phyloP scores from a whole-genome alignment of 2,797 vertebrate species.

The Thalassophryne amazonica region DNA sequence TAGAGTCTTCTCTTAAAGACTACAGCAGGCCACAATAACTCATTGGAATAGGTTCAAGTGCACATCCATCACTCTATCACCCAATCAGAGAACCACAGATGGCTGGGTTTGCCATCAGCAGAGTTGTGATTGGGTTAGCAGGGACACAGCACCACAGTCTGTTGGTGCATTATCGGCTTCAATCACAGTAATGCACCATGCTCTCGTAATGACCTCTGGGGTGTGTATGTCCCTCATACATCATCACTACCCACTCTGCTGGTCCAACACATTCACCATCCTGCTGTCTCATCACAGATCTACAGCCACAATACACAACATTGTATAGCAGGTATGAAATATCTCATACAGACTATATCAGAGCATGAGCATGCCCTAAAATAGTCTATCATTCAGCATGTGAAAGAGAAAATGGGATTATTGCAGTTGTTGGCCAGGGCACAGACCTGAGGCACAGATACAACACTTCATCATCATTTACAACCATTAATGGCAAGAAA shows the following conservation, averaged over 20 bases:
- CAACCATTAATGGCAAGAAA: constrained; percentile 25
- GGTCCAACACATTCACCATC: constrained; percentile 14
- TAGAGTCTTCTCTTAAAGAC: constrained; percentile 53
- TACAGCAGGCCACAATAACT: constrained; percentile 49
- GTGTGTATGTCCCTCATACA: constrained; percentile 38
- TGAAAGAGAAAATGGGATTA: constrained; percentile 64
- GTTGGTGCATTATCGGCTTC: constrained; percentile 67
- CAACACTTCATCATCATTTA: constrained; percentile 36
- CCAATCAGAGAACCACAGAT: constrained; percentile 65
- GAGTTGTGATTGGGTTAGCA: constrained; percentile 65
- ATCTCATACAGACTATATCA: constrained; percentile 40
- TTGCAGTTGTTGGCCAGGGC: constrained; percentile 37
- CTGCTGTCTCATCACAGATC: constrained; percentile 8
- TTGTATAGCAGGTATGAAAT: constrained; percentile 44
- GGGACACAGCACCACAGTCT: constrained; percentile 52
- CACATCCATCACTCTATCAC: constrained; percentile 61
- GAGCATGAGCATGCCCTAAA: constrained; percentile 44
- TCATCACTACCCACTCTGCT: constrained; percentile 41
- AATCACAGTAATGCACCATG: constrained; percentile 69
- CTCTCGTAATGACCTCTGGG: constrained; percentile 57
- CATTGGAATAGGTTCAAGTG: constrained; percentile 64
- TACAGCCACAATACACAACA: constrained; percentile 18
- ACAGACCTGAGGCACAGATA: constrained; percentile 40
- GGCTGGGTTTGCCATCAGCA: constrained; percentile 53
- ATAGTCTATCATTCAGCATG: constrained; percentile 44